phyloP scores from a whole-genome alignment of 1,140 invertebrate species.

The Eriosoma lanigerum region DNA sequence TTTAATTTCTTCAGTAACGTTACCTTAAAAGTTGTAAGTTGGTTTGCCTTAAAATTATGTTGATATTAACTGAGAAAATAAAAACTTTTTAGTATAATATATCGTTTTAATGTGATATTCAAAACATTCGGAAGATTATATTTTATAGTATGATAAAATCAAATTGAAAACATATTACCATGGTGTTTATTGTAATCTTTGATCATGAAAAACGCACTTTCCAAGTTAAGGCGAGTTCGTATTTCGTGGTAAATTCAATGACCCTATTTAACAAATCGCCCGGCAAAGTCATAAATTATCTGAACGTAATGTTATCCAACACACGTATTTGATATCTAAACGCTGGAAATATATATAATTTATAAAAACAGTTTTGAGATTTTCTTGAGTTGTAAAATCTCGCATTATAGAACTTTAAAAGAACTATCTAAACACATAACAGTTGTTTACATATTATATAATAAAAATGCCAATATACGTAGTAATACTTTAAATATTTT shows the following conservation, averaged over 20 bases:
- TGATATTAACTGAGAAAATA: too few species aligned
- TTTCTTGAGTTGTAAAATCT: not conserved
- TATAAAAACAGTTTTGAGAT: not conserved
- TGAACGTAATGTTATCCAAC: not conserved
- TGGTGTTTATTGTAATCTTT: not conserved
- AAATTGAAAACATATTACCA: not conserved
- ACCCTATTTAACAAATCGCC: not conserved
- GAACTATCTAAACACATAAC: too few species aligned
- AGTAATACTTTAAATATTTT: too few species aligned
- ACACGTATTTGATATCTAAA: slow-evolving; percentile 1
- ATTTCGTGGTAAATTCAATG: not conserved
- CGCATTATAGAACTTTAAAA: not conserved
- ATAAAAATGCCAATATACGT: too few species aligned
- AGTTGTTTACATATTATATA: too few species aligned
- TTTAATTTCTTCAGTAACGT: too few species aligned
- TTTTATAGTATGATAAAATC: too few species aligned
- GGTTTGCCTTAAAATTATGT: too few species aligned
- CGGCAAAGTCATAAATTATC: slow-evolving; percentile 4
- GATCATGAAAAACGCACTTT: not conserved
- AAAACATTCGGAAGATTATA: not conserved
- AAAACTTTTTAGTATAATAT: too few species aligned
- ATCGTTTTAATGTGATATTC: too few species aligned
- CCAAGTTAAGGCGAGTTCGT: not conserved
- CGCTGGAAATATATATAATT: not conserved
- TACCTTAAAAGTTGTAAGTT: too few species aligned